phyloP scores from a whole-genome alignment of 2,888 invertebrate species.

The Geotrupes spiniger region DNA sequence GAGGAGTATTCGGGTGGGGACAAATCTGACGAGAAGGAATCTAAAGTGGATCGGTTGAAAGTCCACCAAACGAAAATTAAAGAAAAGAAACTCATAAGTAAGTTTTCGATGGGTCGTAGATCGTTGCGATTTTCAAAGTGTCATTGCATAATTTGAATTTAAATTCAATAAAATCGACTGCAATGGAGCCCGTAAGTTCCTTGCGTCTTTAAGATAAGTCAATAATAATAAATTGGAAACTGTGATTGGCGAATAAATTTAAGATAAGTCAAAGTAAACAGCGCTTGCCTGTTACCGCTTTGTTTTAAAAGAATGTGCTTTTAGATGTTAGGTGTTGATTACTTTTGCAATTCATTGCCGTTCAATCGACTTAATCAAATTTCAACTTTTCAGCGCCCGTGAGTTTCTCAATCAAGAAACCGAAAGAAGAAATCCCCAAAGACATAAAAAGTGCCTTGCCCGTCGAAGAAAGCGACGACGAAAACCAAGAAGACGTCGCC shows the following conservation, averaged over 20 bases:
- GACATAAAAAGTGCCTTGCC: slow-evolving; percentile 69
- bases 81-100: slow-evolving; percentile 45
- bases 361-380: slow-evolving; percentile 8
- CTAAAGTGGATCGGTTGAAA: slow-evolving; percentile 26
- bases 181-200: too few relatives aligned
- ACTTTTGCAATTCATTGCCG: too few relatives aligned
- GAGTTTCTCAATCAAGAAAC: slow-evolving; percentile 81
- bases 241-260: too few relatives aligned
- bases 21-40: slow-evolving; percentile 40
- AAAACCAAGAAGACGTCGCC: slow-evolving; percentile 47
- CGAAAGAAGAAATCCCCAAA: slow-evolving; percentile 58
- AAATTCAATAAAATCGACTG: too few relatives aligned
- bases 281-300: too few relatives aligned
- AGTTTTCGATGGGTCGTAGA: slow-evolving; percentile 21
- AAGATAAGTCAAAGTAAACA: too few relatives aligned
- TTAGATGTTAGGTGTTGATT: too few relatives aligned
- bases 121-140: neutral
- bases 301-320: too few relatives aligned
- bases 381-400: slow-evolving; percentile 63
- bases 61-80: slow-evolving; percentile 32
- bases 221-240: too few relatives aligned
- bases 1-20: slow-evolving; percentile 49
- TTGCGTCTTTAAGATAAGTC: too few relatives aligned
- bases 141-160: neutral
- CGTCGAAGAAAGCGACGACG: slow-evolving; percentile 73